Conservation (phyloP, 2,888 invertebrate species). For the Yponomeuta evonymella region DNA sequence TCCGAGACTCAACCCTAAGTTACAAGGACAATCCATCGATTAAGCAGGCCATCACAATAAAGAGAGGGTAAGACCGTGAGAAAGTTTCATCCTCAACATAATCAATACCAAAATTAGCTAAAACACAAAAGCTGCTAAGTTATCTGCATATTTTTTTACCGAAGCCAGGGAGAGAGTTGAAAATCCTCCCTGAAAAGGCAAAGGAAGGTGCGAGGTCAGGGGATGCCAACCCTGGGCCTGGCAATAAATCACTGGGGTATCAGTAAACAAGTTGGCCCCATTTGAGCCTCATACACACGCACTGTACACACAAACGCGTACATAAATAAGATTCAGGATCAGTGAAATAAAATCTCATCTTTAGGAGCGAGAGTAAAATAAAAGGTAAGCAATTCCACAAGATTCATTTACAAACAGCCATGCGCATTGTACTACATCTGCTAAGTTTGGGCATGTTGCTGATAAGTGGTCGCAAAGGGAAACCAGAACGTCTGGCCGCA, state of each 20-base stretch:
- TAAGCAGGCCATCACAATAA: background rate
- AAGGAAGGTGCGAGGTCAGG: constrained; percentile 8
- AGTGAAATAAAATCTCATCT: background rate
- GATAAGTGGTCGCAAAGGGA: background rate
- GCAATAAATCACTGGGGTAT: constrained; percentile 44
- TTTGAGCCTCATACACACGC: constrained; percentile 24
- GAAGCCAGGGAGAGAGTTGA: background rate
- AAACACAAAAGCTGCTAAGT: background rate
- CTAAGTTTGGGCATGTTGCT: no score
- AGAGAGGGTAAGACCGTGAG: background rate
- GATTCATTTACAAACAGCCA: no score
- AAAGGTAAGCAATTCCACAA: background rate
- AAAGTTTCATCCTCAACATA: background rate
- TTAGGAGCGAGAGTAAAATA: background rate
- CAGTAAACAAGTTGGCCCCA: constrained; percentile 34
- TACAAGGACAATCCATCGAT: background rate
- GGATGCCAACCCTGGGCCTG: constrained; percentile 24
- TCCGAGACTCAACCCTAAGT: background rate
- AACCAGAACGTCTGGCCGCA: background rate
- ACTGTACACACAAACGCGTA: background rate
- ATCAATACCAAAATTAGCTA: background rate
- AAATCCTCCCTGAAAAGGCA: constrained; percentile 11
- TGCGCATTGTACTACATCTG: no score
- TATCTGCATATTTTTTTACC: background rate
- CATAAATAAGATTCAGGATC: background rate